phyloP scores from a whole-genome alignment of 2,797 vertebrate genomes.

The Eutrigla gurnardus region DNA sequence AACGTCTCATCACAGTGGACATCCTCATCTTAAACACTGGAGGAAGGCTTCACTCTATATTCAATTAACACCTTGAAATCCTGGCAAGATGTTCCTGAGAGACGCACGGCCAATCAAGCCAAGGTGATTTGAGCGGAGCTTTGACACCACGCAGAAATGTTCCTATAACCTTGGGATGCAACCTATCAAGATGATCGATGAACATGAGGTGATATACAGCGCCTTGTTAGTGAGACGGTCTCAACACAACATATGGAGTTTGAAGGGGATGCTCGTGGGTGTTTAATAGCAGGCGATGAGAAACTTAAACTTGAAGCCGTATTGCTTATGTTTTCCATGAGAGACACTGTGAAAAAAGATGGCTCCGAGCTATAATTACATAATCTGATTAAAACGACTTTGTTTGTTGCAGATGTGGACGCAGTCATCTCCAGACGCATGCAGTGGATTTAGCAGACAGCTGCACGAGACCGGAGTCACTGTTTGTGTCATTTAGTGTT shows the following conservation, averaged over 20 bases:
- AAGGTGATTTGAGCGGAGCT: conserved; percentile 13
- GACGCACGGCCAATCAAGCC: background rate
- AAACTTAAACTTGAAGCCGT: conserved; percentile 27
- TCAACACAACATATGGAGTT: conserved; percentile 14
- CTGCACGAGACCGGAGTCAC: background rate
- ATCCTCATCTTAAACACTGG: conserved; percentile 15
- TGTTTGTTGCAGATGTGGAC: background rate
- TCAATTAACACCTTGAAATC: conserved; percentile 31
- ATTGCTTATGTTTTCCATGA: conserved; percentile 12
- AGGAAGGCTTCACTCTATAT: background rate
- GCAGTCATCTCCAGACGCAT: background rate
- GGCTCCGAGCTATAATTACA: conserved; percentile 7
- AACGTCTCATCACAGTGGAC: background rate
- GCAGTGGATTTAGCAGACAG: background rate
- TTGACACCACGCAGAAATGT: conserved; percentile 1
- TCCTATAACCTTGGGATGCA: conserved; percentile 18
- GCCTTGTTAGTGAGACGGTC: conserved; percentile 15
- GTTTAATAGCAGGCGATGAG: conserved; percentile 15
- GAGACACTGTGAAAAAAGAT: conserved; percentile 25
- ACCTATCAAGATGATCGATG: conserved; percentile 31
- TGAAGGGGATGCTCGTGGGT: conserved; percentile 2
- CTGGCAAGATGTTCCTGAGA: background rate
- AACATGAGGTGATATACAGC: conserved; percentile 3
- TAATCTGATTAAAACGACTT: conserved; percentile 22
- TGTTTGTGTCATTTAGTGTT: background rate